phyloP scores from a whole-genome alignment of 2,888 invertebrate genomes.

The Drosophila parthenogenetica region DNA sequence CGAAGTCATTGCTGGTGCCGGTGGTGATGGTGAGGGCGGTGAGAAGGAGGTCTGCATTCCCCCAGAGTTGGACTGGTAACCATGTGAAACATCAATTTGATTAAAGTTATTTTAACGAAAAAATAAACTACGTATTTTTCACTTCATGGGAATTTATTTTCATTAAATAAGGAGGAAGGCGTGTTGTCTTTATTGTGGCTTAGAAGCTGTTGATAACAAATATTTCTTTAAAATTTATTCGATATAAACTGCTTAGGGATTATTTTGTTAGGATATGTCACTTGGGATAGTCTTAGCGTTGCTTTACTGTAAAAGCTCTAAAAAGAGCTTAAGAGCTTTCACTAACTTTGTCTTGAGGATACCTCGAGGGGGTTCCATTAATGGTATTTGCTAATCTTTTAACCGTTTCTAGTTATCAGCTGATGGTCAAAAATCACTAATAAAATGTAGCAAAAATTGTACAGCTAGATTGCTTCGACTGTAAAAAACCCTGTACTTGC shows the following conservation, averaged over 20 bases:
- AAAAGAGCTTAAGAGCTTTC: conserved; percentile 7
- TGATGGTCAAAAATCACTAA: conserved; percentile 35
- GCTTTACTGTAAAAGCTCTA: conserved; percentile 15
- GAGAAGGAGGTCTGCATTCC: conserved; percentile 77
- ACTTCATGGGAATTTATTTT: neutral
- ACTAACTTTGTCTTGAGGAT: neutral
- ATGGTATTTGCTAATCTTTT: conserved; percentile 33
- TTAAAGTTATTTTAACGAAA: conserved; percentile 31
- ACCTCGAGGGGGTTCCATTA: conserved; percentile 10
- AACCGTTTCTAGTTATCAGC: conserved; percentile 30
- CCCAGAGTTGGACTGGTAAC: conserved; percentile 65
- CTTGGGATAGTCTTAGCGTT: neutral
- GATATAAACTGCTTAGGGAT: no score
- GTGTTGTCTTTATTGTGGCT: neutral
- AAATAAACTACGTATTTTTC: conserved; percentile 25
- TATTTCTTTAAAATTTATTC: no score
- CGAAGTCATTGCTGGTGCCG: conserved; percentile 64
- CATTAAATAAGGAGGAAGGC: neutral
- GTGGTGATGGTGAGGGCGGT: conserved; percentile 61
- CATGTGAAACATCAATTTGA: conserved; percentile 29
- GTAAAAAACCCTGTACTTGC: neutral
- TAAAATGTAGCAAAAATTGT: no score
- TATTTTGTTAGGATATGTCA: neutral
- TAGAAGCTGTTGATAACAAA: no score
- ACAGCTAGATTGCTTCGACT: no score